Percentiles rank a stretch among this genome's conserved stretches.
These are phyloP conservation scores for Caenorhabditis sp. DNA, from an alignment of 2,888 invertebrate genomes.

Conservation along the genomic window DNA sequence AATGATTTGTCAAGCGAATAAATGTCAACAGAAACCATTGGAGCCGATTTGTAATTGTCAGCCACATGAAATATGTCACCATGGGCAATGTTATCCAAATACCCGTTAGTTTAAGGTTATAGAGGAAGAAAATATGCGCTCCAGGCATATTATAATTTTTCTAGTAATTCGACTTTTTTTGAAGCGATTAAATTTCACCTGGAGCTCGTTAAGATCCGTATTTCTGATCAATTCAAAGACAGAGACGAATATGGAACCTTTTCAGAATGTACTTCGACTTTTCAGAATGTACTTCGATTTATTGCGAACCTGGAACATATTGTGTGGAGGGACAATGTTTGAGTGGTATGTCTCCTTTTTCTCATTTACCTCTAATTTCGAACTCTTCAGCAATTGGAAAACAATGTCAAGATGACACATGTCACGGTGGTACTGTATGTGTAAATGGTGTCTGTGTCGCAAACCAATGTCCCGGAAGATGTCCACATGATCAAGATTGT, in stretches of 20 bases:
- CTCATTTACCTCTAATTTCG: too few relatives aligned
- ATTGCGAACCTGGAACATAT: constrained; percentile 50
- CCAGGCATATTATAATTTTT: too few relatives aligned
- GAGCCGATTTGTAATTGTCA: constrained; percentile 51
- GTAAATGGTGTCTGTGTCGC: constrained; percentile 44
- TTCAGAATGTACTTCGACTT: too few relatives aligned
- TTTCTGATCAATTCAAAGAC: too few relatives aligned
- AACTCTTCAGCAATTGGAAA: constrained; percentile 41
- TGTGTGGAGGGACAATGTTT: constrained; percentile 53
- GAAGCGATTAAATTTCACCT: too few relatives aligned
- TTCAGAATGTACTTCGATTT: constrained; percentile 57
- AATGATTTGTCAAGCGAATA: constrained; percentile 54
- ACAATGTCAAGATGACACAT: constrained; percentile 44
- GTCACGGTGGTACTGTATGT: constrained; percentile 51
- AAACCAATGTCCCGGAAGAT: constrained; percentile 53
- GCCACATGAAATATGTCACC: constrained; percentile 50
- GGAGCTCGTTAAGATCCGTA: too few relatives aligned
- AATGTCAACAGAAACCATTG: constrained; percentile 41
- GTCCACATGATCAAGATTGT: constrained; percentile 64
- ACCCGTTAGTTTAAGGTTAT: constrained; percentile 23
- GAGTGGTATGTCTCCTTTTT: constrained; percentile 24
- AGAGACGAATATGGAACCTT: too few relatives aligned
- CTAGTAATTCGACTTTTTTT: too few relatives aligned
- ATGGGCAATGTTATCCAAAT: constrained; percentile 55
- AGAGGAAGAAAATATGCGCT: neutral